phyloP scores from a whole-genome alignment of 1,140 invertebrate species.

The Lepidurus apus region DNA sequence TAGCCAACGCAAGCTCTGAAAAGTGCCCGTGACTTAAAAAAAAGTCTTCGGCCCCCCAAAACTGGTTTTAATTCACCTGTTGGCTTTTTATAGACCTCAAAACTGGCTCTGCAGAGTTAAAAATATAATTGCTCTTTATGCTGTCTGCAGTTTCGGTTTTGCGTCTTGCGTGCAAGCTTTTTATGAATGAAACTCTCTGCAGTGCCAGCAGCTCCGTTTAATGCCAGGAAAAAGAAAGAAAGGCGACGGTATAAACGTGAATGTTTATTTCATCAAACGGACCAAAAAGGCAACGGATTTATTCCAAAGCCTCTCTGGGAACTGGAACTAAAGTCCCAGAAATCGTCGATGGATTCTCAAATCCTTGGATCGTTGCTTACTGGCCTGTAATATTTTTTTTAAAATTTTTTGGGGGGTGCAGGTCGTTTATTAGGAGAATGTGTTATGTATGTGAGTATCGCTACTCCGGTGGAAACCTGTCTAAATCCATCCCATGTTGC shows the following conservation, averaged over 20 bases:
- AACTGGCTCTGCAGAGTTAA: not conserved
- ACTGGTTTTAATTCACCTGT: conserved; percentile 13
- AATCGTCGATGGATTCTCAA: too few relatives aligned
- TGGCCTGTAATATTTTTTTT: too few relatives aligned
- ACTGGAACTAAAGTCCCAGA: too few relatives aligned
- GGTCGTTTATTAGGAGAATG: not conserved
- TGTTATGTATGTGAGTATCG: not conserved
- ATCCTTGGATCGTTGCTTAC: too few relatives aligned
- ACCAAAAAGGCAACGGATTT: too few relatives aligned
- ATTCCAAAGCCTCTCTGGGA: too few relatives aligned
- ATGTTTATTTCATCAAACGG: too few relatives aligned
- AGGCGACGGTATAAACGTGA: too few relatives aligned
- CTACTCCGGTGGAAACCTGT: not conserved
- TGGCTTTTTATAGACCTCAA: not conserved
- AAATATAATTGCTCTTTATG: conserved; percentile 1
- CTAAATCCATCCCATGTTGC: not conserved
- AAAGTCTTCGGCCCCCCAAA: not conserved
- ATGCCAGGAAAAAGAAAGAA: not conserved
- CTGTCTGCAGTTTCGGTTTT: not conserved
- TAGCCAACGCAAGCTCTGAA: too few relatives aligned
- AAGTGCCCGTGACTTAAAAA: not conserved
- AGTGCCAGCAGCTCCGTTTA: conserved; percentile 8
- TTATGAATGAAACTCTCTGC: not conserved
- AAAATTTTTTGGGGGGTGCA: not conserved
- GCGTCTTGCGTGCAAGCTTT: conserved; percentile 9